A percentile compares a stretch with the other conserved stretches of the same genome.
These are phyloP conservation scores for Sterrhoptilus dennistouni DNA, from an alignment of 2,113 vertebrate species.

Conservation along the genomic window DNA sequence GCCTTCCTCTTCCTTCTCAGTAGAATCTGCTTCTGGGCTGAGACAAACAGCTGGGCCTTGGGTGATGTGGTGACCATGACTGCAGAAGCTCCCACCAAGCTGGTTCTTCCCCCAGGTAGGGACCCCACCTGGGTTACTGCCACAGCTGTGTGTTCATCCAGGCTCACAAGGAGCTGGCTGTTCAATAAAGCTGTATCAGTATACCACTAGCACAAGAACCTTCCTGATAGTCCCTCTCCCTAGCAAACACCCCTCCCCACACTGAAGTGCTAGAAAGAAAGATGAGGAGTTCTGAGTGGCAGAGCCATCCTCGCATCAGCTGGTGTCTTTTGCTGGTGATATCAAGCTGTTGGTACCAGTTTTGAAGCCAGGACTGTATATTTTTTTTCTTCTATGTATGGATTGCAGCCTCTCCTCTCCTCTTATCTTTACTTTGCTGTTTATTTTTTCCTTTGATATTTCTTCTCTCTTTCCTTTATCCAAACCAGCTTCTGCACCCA, in stretches of 20 bases:
- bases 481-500: neutral
- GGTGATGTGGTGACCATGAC: fast-evolving
- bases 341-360: neutral
- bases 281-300: neutral
- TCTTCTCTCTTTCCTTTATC: neutral
- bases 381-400: neutral
- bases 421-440: neutral
- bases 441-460: neutral
- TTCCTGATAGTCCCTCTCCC: fast-evolving
- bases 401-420: neutral
- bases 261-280: neutral
- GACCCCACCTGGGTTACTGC: neutral
- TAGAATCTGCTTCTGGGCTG: neutral
- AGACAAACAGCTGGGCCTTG: fast-evolving
- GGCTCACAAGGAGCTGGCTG: neutral
- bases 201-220: neutral
- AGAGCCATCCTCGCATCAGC: neutral
- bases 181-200: neutral
- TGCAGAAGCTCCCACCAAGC: neutral
- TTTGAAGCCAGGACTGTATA: neutral
- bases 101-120: neutral
- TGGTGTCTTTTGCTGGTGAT: neutral
- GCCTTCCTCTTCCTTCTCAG: neutral
- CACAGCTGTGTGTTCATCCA: neutral
- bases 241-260: neutral